Base-by-base conservation (phyloP, 1,140 invertebrate genomes). In the Drosophila athabasca region DNA sequence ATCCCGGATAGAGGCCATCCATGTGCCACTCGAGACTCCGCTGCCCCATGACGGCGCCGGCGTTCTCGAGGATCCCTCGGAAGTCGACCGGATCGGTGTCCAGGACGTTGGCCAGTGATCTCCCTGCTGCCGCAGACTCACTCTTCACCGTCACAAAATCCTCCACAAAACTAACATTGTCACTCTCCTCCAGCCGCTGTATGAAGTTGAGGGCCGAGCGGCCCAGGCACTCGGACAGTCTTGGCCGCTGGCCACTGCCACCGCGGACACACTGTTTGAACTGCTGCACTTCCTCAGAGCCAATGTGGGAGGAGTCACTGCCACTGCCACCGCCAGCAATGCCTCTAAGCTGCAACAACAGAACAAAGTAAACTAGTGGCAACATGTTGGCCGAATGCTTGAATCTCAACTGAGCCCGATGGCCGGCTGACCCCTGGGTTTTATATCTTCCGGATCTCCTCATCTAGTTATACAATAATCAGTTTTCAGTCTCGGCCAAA, bases 61-160 rank as follows among this genome's bases (percentile, higher is more conserved):
- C 94, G n/a, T 95, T 94, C 84, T 95, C 95, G 17, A 96, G 88
- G 50, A 96, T 94, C 0, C 92, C 92, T 17, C 95, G 93, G 55
- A 95, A 95, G 92, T 95, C 94, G 74, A 94, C 94, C 0, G 95
- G 95, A 92, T 96, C 95, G 58, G 94, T 95, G 73, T 96, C 95
- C 53, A 95, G 91, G 72, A 94, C 94, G 85, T 93, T 94, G 3
- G 71, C 92, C 93, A 79, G 92, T 74, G 91, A 93, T 90, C 78
- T 93, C 45, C 71, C 11, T 5, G 35, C 90, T 15, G 77, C 77
- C 90, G 58, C 93, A 90, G 61, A 93, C 31, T 94, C 94, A 88
- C 94, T 93, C 76, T 93, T 93, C 0, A 93, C 92, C 55, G 95
- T 92, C 19, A 92, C 92, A 9, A 95, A 91, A 19, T 94, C 94